Percentiles rank a stretch among this genome's conserved stretches.
Evolutionary conservation across 2,888 invertebrate species (phyloP).

Genomic region (Mesorhabditis belari): DNA sequence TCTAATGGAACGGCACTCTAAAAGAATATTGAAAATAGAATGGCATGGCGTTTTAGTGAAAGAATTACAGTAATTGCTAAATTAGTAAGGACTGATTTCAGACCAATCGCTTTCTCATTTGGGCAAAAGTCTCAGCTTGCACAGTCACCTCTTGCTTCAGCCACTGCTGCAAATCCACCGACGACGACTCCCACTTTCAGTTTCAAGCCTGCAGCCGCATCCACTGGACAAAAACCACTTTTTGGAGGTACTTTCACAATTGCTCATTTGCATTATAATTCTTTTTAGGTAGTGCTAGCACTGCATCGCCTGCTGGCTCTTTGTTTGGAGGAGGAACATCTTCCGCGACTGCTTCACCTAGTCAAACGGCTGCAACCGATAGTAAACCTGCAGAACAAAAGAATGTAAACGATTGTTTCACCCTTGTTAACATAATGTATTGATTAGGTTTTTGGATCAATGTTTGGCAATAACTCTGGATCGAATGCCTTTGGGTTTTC

Average conservation of each 20-base stretch:
- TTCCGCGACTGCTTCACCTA: background rate
- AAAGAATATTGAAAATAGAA: too few species aligned
- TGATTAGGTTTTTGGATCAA: too few species aligned
- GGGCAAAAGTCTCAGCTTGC: too few species aligned
- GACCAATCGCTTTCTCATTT: too few species aligned
- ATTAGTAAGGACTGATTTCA: too few species aligned
- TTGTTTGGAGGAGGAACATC: background rate
- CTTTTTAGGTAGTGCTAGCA: background rate
- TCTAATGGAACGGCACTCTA: too few species aligned
- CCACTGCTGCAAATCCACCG: background rate
- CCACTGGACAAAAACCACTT: constrained; percentile 5
- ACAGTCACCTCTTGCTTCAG: background rate
- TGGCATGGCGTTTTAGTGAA: too few species aligned
- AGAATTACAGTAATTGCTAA: too few species aligned
- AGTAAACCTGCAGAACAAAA: too few species aligned
- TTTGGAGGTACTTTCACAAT: background rate
- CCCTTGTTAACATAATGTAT: too few species aligned
- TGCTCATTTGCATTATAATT: background rate
- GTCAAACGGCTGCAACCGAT: background rate
- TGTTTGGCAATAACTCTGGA: too few species aligned
- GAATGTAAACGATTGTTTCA: too few species aligned
- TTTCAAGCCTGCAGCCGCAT: constrained; percentile 1
- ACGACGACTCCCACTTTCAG: background rate
- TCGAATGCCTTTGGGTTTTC: background rate
- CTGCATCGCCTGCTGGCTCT: background rate